Base-by-base conservation (phyloP, 2,888 invertebrate species). In the Gastracanthus pulcherrimus region DNA sequence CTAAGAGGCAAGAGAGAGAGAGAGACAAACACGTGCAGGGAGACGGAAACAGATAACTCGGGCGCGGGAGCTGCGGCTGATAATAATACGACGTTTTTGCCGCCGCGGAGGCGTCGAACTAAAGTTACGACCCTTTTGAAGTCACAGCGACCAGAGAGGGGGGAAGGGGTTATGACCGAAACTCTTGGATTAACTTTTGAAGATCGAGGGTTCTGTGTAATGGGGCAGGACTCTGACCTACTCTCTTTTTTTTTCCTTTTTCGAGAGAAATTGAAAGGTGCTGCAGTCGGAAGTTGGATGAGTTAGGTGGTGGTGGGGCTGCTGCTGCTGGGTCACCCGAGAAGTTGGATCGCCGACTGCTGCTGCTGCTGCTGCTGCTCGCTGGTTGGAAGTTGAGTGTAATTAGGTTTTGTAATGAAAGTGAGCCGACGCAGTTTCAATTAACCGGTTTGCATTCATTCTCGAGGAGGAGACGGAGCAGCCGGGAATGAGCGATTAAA, bases 141-240 rank as follows among this genome's bases (percentile, higher is more conserved):
- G 60, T 41, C 29, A 26, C 13, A 23, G 11, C 9, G 26, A 55
- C n/a, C n/a, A n/a, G n/a, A n/a, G n/a, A n/a, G n/a, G n/a, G n/a
- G n/a, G n/a, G n/a, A n/a, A n/a, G n/a, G n/a, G 60, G 41, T 72
- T 62, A 72, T 62, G 31, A 19, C 31, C 31, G 9, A 29, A 62
- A 48, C 36, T 75, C 62, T 11, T 1, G 64, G 48, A 64, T 64
- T 75, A 60, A 75, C 64, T 75, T 75, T 48, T 19, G 41, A 38
- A 41, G 58, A 5, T 9, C 23, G 51, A n/a, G 16, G 16, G 16
- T 45, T 13, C 19, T 13, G 11, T 16, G 7, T 62, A 62, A n/a
- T 16, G 23, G 26, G 23, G 55, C 9, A 3, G 7, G 11, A 3
- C 1, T 3, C 26, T 55, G 55, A 55, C 55, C 55, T 23, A 51